Percentiles rank a stretch among this genome's conserved stretches.
phyloP scores from a whole-genome alignment of 2,888 invertebrate species.

The Pasiphila rectangulata region DNA sequence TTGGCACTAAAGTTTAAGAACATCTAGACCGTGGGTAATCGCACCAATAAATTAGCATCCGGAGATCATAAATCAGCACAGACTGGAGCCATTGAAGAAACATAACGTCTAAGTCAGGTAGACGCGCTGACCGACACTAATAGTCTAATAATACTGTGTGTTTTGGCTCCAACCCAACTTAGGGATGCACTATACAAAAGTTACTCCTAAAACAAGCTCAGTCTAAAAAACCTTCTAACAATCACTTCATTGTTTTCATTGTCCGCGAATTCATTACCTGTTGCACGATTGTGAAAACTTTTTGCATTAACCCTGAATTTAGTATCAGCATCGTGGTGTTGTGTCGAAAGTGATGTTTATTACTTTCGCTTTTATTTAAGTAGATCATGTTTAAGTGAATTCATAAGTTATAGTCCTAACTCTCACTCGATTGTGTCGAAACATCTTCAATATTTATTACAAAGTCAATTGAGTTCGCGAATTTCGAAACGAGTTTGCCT shows the following conservation, averaged over 20 bases:
- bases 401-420: constrained; percentile 24
- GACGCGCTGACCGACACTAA: constrained; percentile 56
- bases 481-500: constrained; percentile 36
- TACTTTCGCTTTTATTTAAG: constrained; percentile 45
- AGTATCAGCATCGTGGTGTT: constrained; percentile 29
- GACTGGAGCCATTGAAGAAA: constrained; percentile 23
- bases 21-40: constrained; percentile 8
- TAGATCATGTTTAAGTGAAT: constrained; percentile 40
- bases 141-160: constrained; percentile 71
- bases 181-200: constrained; percentile 46
- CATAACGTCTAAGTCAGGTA: constrained; percentile 56
- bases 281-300: constrained; percentile 26
- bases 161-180: constrained; percentile 67
- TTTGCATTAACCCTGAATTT: constrained; percentile 33
- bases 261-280: constrained; percentile 19
- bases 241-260: constrained; percentile 23
- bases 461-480: constrained; percentile 26
- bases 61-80: constrained; percentile 37
- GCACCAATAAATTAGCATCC: constrained; percentile 24
- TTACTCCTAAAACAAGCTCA: constrained; percentile 22
- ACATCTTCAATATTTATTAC: constrained; percentile 28
- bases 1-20: neutral
- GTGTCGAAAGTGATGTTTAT: constrained; percentile 44
- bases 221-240: constrained; percentile 16
- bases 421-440: constrained; percentile 31